These are phyloP conservation scores for Limosa lapponica DNA, from an alignment of 2,797 vertebrate species.

Conservation along the genomic window DNA sequence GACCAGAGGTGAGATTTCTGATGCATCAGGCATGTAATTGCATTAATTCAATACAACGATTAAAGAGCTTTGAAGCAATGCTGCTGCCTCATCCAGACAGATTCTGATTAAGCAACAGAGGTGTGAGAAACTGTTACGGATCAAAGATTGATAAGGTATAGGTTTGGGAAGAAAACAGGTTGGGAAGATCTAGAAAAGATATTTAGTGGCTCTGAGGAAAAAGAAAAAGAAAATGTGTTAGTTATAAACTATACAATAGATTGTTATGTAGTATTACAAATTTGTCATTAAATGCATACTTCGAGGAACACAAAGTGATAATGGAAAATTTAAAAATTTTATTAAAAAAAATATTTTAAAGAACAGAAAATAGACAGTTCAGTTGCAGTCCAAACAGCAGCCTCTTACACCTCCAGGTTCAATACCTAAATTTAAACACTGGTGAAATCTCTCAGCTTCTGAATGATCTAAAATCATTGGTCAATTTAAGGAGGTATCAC, in stretches of 20 bases:
- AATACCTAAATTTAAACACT: background rate
- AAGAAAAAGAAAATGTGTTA: background rate
- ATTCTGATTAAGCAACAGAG: constrained; percentile 51
- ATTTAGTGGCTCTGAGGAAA: constrained; percentile 9
- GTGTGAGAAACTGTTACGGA: constrained; percentile 30
- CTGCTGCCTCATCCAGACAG: background rate
- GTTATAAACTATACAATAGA: background rate
- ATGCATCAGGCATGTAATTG: constrained; percentile 13
- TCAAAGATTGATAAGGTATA: constrained; percentile 39
- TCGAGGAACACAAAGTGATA: background rate
- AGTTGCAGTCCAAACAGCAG: background rate
- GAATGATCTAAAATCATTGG: background rate
- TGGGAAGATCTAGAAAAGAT: background rate
- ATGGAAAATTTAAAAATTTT: background rate
- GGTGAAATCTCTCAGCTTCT: background rate
- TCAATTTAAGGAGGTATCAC: background rate
- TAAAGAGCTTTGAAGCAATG: constrained; percentile 31
- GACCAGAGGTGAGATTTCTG: constrained; percentile 29
- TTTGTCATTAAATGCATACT: background rate
- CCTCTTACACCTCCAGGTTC: background rate
- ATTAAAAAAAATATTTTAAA: background rate
- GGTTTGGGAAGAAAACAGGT: background rate
- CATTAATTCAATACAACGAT: constrained; percentile 55
- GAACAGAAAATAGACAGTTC: background rate
- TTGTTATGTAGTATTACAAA: background rate